phyloP scores from a whole-genome alignment of 2,888 invertebrate genomes.

The Selenia dentaria region DNA sequence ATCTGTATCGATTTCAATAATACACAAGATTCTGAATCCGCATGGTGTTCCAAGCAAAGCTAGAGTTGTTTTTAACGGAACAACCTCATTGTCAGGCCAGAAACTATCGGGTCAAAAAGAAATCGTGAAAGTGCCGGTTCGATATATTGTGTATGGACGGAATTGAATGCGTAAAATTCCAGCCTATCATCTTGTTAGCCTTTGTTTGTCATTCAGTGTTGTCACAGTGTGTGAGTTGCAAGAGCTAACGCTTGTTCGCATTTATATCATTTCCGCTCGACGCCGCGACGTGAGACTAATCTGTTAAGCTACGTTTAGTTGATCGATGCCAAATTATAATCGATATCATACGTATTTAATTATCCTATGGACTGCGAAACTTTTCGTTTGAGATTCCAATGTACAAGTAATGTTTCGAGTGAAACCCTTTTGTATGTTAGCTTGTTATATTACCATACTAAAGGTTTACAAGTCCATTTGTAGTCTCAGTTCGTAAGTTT shows the following conservation, averaged over 20 bases:
- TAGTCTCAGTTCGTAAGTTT: slow-evolving; percentile 5
- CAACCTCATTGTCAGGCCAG: too few species aligned
- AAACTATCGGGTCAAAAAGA: too few species aligned
- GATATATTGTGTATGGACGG: too few species aligned
- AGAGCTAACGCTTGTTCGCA: slow-evolving; percentile 68
- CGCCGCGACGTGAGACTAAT: slow-evolving; percentile 54
- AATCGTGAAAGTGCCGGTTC: too few species aligned
- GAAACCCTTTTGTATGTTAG: too few species aligned
- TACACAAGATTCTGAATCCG: too few species aligned
- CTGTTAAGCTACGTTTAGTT: slow-evolving; percentile 65
- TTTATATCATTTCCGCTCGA: slow-evolving; percentile 55
- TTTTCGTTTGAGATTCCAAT: slow-evolving; percentile 10
- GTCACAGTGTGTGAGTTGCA: slow-evolving; percentile 36
- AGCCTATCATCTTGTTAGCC: not conserved
- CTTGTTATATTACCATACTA: too few species aligned
- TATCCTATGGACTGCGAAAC: slow-evolving; percentile 12
- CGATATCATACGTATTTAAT: slow-evolving; percentile 27
- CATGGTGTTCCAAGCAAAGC: too few species aligned
- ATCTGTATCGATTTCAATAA: too few species aligned
- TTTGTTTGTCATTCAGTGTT: slow-evolving; percentile 7
- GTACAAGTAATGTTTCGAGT: not conserved
- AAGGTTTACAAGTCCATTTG: not conserved
- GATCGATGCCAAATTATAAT: slow-evolving; percentile 78
- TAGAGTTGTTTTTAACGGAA: too few species aligned
- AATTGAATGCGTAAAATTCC: not conserved